Evolutionary conservation across 2,797 vertebrate genomes (phyloP).

Genomic region (Octomys mimax): DNA sequence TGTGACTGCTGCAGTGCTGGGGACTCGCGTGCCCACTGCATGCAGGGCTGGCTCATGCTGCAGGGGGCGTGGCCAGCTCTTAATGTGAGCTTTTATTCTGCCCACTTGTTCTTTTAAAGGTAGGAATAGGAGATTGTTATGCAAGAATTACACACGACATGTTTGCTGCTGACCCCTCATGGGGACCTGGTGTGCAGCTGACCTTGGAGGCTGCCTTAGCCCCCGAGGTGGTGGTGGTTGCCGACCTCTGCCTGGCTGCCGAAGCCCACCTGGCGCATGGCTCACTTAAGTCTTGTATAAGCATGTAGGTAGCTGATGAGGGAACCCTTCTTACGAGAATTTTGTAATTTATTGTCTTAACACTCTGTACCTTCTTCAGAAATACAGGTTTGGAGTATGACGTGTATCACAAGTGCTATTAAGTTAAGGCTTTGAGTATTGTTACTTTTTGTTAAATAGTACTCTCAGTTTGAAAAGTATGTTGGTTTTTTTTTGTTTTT

Average conservation of each 20-base stretch:
- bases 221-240: not conserved
- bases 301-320: not conserved
- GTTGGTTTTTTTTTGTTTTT: not conserved
- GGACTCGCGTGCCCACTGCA: conserved; percentile 10
- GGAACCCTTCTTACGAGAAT: not conserved
- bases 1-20: not conserved
- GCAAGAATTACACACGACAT: conserved; percentile 6
- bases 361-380: conserved; percentile 8
- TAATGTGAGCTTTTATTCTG: conserved; percentile 37
- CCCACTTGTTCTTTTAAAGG: conserved; percentile 44
- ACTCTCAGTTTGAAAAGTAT: conserved; percentile 30
- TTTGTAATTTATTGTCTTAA: conserved; percentile 20
- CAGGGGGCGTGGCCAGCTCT: not conserved
- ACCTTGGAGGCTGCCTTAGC: not conserved
- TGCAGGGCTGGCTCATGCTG: not conserved
- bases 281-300: not conserved
- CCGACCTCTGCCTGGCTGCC: not conserved
- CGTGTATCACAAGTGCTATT: not conserved
- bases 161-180: not conserved
- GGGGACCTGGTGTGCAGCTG: not conserved
- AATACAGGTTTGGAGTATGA: conserved; percentile 17
- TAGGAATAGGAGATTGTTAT: conserved; percentile 40
- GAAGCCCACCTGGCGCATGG: not conserved
- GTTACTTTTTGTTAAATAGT: not conserved
- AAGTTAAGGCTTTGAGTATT: conserved; percentile 8